Evolutionary conservation across 2,888 invertebrate genomes (phyloP), one percentile per base, ranked within the genome.

Genomic region (Acrobasis consociella): DNA sequence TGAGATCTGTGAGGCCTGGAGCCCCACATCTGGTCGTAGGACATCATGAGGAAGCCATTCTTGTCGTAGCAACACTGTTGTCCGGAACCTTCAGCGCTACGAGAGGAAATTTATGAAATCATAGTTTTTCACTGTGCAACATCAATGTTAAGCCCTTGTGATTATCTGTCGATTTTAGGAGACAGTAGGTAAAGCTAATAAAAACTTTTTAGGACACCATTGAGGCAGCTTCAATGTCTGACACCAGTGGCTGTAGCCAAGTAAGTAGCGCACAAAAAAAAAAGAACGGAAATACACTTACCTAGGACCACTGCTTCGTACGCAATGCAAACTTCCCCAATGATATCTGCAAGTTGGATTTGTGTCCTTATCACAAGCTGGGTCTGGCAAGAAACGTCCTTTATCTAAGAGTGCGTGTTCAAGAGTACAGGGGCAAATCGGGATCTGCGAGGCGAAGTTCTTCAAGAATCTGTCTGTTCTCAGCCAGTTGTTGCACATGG

Each of bases 11-110:
- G 94, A 0, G 97, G 97, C 59, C 96, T 93, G 0, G 98, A 98
- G 2, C 98, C 99, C 96, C 98, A 98, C 93, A 97, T 97, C 77
- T 98, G 97, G 86, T 99, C 99, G 72, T 97, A 97, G 0, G 99
- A 97, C 85, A 99, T 93, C 97, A 99, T 97, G 22, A 99, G 93
- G 86, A 95, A 97, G 2, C 96, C 96, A 73, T 97, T 96, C 78
- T 97, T 97, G 83, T 99, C 98, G 82, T 99, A 99, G 82, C 99
- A 99, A 77, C 99, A 99, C 80, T 99, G 98, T 80, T 99, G 99
- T 62, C 99, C 99, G 1, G 97, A 96, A 38, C 98, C 98, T 85
- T 97, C 97, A 64, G 95, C 85, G 66, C 97, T 97, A 75, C 56
- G 82, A 78, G 65, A n/a, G 58, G 42, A 58, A 13, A 46, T 13